Percentiles rank a stretch among this genome's conserved stretches.
phyloP scores from a whole-genome alignment of 2,888 invertebrate genomes.

The Zhengitettix transpicula region DNA sequence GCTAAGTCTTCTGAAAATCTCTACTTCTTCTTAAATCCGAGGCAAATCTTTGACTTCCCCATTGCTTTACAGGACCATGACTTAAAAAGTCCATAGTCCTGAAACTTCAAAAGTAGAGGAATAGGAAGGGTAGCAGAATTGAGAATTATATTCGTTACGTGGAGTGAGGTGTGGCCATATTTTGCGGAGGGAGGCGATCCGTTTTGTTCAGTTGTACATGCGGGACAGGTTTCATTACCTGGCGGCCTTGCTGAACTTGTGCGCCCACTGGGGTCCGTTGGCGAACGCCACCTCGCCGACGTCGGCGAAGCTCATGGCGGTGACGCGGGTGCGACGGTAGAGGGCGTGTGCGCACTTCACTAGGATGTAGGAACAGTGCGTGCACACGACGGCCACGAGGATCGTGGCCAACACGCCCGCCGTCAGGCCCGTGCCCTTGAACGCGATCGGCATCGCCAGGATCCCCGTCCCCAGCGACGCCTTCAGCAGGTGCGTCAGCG shows the following conservation, averaged over 20 bases:
- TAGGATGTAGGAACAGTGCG: constrained; percentile 87
- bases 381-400: constrained; percentile 74
- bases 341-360: constrained; percentile 70
- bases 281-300: constrained; percentile 66
- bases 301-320: constrained; percentile 71
- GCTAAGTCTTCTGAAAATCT: no score
- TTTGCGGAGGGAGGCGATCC: no score
- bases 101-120: no score
- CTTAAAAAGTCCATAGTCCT: no score
- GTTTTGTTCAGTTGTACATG: no score
- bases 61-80: no score
- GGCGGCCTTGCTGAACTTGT: constrained; percentile 41
- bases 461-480: constrained; percentile 94
- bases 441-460: constrained; percentile 84
- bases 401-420: constrained; percentile 72
- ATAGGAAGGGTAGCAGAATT: no score
- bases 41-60: no score
- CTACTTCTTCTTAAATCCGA: no score
- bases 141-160: no score
- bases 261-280: constrained; percentile 54
- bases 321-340: constrained; percentile 50
- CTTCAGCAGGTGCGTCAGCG: constrained; percentile 84
- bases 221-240: constrained; percentile 30
- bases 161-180: no score
- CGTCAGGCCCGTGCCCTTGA: constrained; percentile 70